Evolutionary conservation across 2,113 vertebrate species (phyloP).

Genomic region (Hemicordylus capensis): DNA sequence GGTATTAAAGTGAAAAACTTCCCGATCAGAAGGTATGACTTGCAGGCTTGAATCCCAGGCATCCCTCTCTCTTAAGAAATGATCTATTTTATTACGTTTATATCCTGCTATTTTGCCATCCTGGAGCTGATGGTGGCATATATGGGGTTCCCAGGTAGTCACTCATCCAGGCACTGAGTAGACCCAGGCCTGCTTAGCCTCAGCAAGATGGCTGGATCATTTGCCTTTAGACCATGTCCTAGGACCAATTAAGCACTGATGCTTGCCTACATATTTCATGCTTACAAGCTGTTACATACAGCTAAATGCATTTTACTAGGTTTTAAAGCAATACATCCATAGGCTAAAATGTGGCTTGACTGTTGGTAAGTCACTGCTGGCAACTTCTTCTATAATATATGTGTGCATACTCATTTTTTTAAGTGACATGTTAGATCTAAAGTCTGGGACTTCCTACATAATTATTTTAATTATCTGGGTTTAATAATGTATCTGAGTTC

Average conservation of each 20-base stretch:
- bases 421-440: not conserved
- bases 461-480: not conserved
- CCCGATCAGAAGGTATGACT: not conserved
- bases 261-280: not conserved
- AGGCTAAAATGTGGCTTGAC: not conserved
- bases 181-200: too few species aligned
- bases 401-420: conserved; percentile 5
- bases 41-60: not conserved
- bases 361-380: not conserved
- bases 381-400: not conserved
- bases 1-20: not conserved
- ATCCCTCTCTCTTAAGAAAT: not conserved
- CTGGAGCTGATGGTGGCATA: too few species aligned
- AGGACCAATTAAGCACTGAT: not conserved
- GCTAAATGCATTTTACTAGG: not conserved
- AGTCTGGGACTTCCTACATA: not conserved
- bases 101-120: too few species aligned
- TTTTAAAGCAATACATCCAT: not conserved
- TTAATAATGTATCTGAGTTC: not conserved
- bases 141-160: too few species aligned
- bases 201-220: too few species aligned
- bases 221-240: too few species aligned
- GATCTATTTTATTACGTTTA: too few species aligned
- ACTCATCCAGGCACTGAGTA: too few species aligned
- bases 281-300: not conserved